Base-by-base conservation (phyloP, 2,888 invertebrate species). In the Apocheima hispidaria region DNA sequence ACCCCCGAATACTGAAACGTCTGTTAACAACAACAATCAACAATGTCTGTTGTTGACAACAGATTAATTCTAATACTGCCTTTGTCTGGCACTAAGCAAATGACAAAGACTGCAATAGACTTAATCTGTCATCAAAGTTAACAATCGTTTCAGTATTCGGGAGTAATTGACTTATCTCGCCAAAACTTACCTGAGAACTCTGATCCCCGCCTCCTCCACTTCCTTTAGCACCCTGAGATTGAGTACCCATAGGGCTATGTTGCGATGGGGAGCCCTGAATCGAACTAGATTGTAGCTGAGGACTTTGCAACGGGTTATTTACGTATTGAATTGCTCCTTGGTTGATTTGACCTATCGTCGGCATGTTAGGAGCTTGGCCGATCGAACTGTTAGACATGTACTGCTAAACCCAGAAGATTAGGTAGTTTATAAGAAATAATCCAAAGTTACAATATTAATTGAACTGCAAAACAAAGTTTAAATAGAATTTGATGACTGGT, bases 261-360 rank as follows among this genome's bases (percentile, higher is more conserved):
- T 93, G 93, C 1, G 92, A 89, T 4, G 93, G 91, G 1, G 92
- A 92, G 2, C 87, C 84, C 63, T 92, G 92, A 6, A 88, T 68
- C 0, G 91, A 83, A 14, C 80, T 73, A 4, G 86, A 78, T 60
- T 90, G 90, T 43, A 91, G 66, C 63, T 91, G 92, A 5, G 92
- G 88, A 65, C 91, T 91, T 62, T 86, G 90, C 6, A 88, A 65
- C 0, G 90, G 83, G 66, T 90, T 91, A 72, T 90, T 92, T 10
- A 83, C 84, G 70, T 86, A 92, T 64, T 91, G 88, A 56, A 89
- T 87, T 14, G 80, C 71, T 28, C 87, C 85, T 70, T 87, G 88
- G 65, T 83, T 88, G 44, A 88, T 73, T 12, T 79, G 69, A 2
- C 88, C 88, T 35, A 90, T 84, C 1, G 84, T 67, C 36, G 90